Evolutionary conservation across 2,888 invertebrate genomes (phyloP).

Genomic region (Erpobdella octoculata): DNA sequence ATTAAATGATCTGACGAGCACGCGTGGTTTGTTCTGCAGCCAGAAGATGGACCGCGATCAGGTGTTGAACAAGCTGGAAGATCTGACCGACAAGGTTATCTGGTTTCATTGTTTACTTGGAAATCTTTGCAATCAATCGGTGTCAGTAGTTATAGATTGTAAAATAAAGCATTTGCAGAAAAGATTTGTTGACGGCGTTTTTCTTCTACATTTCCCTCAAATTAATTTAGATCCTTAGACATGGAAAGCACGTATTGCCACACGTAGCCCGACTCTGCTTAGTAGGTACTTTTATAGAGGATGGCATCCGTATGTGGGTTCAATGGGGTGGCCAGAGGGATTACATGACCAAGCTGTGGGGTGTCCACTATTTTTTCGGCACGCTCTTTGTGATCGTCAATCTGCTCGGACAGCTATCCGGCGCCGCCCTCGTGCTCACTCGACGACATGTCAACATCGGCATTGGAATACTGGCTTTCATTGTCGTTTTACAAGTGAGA

Average conservation of each 20-base stretch:
- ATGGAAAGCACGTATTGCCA: conserved; percentile 79
- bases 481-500: conserved; percentile 78
- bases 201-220: no score
- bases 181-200: neutral
- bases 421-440: conserved; percentile 88
- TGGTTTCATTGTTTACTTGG: neutral
- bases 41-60: conserved; percentile 19
- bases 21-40: neutral
- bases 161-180: neutral
- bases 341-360: conserved; percentile 89
- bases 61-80: conserved; percentile 65
- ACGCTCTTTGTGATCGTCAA: conserved; percentile 92
- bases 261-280: conserved; percentile 90
- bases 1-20: neutral
- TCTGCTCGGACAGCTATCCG: conserved; percentile 87
- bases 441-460: conserved; percentile 73
- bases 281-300: conserved; percentile 96
- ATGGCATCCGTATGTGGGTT: conserved; percentile 97
- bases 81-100: conserved; percentile 82
- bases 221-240: conserved; percentile 78
- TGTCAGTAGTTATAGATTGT: neutral
- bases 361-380: conserved; percentile 84
- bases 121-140: neutral
- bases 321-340: conserved; percentile 95
- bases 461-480: conserved; percentile 77